A percentile compares a stretch with the other conserved stretches of the same genome.
These are phyloP conservation scores for Calliphora vicina DNA, from an alignment of 1,140 invertebrate genomes.

Conservation along the genomic window DNA sequence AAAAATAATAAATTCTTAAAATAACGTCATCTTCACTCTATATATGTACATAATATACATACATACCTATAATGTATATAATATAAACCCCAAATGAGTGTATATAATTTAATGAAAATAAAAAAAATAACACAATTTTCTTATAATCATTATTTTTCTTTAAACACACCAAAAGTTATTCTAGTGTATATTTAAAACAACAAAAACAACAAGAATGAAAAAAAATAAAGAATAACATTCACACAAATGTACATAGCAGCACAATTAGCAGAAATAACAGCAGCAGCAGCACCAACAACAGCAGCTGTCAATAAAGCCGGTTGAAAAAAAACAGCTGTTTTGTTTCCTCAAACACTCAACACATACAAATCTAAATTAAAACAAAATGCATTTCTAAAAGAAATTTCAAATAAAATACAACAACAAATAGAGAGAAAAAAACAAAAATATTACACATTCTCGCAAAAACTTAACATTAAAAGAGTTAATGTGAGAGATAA, in stretches of 20 bases:
- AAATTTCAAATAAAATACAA: neutral
- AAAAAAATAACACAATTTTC: neutral
- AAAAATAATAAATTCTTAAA: neutral
- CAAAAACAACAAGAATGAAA: neutral
- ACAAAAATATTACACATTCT: neutral
- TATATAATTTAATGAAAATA: neutral
- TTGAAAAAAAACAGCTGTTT: constrained; percentile 29
- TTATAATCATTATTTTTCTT: neutral
- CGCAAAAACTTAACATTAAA: neutral
- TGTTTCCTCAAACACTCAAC: neutral
- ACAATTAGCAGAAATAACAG: neutral
- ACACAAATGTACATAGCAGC: constrained; percentile 19
- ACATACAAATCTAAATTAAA: neutral
- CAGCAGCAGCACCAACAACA: neutral
- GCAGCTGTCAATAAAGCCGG: constrained; percentile 34
- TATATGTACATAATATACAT: neutral
- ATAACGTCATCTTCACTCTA: neutral
- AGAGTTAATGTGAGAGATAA: neutral
- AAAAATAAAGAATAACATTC: neutral
- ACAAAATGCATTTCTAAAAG: constrained; percentile 3
- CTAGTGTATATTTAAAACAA: neutral
- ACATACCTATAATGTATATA: neutral
- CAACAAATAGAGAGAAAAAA: neutral
- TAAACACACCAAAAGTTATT: neutral
- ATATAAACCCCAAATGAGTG: neutral